A percentile compares a stretch with the other conserved stretches of the same genome.
Conservation (phyloP, 2,113 vertebrate genomes). For the Pseudorhombus dupliciocellatus region DNA sequence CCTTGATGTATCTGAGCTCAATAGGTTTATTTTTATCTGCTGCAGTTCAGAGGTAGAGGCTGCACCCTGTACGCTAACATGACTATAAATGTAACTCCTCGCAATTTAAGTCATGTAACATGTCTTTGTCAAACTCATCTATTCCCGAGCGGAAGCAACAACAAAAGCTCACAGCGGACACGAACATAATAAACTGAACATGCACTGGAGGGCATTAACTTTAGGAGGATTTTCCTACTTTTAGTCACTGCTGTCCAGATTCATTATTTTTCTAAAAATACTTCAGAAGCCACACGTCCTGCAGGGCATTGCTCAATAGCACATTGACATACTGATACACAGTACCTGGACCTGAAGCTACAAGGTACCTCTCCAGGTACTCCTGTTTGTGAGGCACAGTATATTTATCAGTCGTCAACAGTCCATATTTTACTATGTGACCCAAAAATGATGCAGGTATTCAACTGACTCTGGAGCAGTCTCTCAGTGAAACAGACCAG, state of each 20-base stretch:
- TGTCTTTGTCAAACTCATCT: slow-evolving; percentile 35
- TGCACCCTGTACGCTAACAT: not conserved
- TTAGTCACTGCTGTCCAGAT: not conserved
- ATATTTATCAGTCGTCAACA: not conserved
- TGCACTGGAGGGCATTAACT: not conserved
- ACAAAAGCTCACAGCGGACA: slow-evolving; percentile 20
- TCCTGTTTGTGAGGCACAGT: not conserved
- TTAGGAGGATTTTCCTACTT: not conserved
- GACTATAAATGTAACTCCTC: slow-evolving; percentile 14
- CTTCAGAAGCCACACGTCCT: no score
- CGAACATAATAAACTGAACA: slow-evolving; percentile 17
- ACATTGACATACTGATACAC: no score
- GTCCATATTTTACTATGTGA: not conserved
- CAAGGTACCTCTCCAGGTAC: not conserved
- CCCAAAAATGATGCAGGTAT: no score
- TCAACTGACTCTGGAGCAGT: no score
- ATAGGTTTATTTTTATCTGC: not conserved
- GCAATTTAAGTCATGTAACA: slow-evolving; percentile 7
- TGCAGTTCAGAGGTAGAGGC: not conserved
- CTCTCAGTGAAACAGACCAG: no score
- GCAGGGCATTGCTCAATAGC: no score
- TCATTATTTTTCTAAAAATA: no score
- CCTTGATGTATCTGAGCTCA: not conserved
- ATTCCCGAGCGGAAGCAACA: slow-evolving; percentile 19
- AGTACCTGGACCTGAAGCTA: no score